Base-by-base conservation (phyloP, 2,113 vertebrate genomes). In the Clupea harengus region DNA sequence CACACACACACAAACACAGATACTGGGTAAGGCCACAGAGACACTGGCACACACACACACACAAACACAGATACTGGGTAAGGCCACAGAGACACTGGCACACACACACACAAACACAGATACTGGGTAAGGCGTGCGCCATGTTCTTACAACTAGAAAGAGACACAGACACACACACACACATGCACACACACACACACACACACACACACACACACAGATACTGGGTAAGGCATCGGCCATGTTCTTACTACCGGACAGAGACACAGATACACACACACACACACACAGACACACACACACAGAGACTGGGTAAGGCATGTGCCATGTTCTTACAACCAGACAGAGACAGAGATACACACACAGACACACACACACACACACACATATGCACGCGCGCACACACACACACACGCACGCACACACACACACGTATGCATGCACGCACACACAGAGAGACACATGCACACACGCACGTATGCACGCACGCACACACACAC, bases 251-350 rank as follows among this genome's bases (percentile, higher is more conserved):
- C 6, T 0, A 15, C 15, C 50, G 11, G 10, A 52, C 11, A 52
- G 8, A 52, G 50, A 83, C 32, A n/a, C 72, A 84, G 0, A 45
- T 3, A 72, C 22, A 45, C 45, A 54, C 11, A 82, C 20, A 0
- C 8, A 84, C 2, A 45, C 2, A 72, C 22, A n/a, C n/a, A n/a
- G n/a, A n/a, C n/a, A n/a, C n/a, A n/a, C n/a, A n/a, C n/a, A n/a
- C n/a, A n/a, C n/a, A n/a, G n/a, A n/a, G n/a, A n/a, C n/a, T 96
- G 78, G 95, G 96, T 97, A 95, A 91, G 93, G 82, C 52, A 32
- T 84, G 44, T 75, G 47, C 60, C 10, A 11, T 67, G 60, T 10
- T 25, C n/a, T 67, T 67, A 17, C 9, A 20, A 22, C 18, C 54
- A 57, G 17, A 57, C 3, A 57, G 17, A n/a, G n/a, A n/a, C 17